Percentiles rank a stretch among this genome's conserved stretches.
These are phyloP conservation scores for Orthonyx spaldingii DNA, from an alignment of 2,113 vertebrate species.

Conservation along the genomic window DNA sequence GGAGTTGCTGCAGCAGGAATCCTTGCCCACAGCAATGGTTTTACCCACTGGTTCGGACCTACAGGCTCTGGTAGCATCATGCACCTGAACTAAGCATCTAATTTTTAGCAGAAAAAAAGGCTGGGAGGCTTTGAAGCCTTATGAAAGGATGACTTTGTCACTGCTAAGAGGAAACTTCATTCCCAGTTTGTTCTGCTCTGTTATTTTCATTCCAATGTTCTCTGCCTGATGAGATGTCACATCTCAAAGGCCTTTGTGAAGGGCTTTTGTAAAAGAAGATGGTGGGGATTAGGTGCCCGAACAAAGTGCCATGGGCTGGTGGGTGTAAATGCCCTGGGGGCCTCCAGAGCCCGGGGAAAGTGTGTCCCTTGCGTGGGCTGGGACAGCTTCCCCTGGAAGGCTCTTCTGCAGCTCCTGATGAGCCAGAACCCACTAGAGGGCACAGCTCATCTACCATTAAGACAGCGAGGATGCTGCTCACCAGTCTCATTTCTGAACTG, in stretches of 20 bases:
- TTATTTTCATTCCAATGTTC: background rate
- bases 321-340: background rate
- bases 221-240: background rate
- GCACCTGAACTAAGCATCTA: background rate
- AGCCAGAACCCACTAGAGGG: conserved; percentile 31
- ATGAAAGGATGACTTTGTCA: background rate
- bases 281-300: background rate
- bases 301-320: background rate
- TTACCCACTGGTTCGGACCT: background rate
- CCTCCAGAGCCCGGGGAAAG: background rate
- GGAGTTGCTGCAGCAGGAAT: background rate
- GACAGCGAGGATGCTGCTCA: fast-evolving
- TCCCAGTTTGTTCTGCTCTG: background rate
- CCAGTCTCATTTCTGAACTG: background rate
- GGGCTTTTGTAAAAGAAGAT: background rate
- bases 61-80: background rate
- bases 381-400: background rate
- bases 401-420: background rate
- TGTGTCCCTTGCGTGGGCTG: fast-evolving
- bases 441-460: background rate
- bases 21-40: background rate
- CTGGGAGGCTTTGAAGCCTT: background rate
- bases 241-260: background rate
- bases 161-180: background rate
- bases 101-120: background rate